A percentile compares a stretch with the other conserved stretches of the same genome.
These are phyloP conservation scores for Pandemis corylana DNA, from an alignment of 2,888 invertebrate genomes.

Conservation along the genomic window DNA sequence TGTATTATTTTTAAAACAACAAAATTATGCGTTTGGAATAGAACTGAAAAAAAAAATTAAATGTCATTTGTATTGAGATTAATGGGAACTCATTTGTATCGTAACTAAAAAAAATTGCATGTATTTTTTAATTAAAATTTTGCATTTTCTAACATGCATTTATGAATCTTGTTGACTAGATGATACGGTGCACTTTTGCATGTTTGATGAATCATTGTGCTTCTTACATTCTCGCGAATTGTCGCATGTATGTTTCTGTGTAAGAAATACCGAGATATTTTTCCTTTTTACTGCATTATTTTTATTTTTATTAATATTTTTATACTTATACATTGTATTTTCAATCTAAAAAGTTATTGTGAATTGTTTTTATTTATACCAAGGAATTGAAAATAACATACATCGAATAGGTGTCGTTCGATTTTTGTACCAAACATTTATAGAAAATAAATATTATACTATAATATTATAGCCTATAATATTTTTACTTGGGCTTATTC, in stretches of 20 bases:
- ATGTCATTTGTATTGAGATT: conserved; percentile 51
- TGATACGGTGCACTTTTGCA: conserved; percentile 30
- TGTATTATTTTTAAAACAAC: neutral
- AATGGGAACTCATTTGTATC: conserved; percentile 51
- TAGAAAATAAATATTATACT: conserved; percentile 12
- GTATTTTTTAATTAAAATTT: conserved; percentile 16
- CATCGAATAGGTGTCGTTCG: conserved; percentile 41
- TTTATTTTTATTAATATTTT: conserved; percentile 2
- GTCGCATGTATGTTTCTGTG: neutral
- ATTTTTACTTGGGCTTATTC: neutral
- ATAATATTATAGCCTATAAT: neutral
- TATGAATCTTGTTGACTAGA: conserved; percentile 14
- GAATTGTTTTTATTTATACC: conserved; percentile 19
- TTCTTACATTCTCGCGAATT: conserved; percentile 8
- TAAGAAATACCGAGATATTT: neutral
- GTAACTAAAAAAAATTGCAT: conserved; percentile 28
- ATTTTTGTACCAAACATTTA: conserved; percentile 40
- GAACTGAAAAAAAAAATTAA: conserved; percentile 5
- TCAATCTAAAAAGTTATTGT: neutral
- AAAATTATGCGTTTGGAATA: neutral
- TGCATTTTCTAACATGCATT: conserved; percentile 33
- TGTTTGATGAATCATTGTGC: conserved; percentile 19
- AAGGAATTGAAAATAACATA: conserved; percentile 38
- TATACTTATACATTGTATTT: neutral
- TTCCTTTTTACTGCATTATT: neutral